Percentiles rank a stretch among this genome's conserved stretches.
These are phyloP conservation scores for Phymanthus crucifer DNA, from an alignment of 92 coral and sea anemone genomes.

Conservation along the genomic window DNA sequence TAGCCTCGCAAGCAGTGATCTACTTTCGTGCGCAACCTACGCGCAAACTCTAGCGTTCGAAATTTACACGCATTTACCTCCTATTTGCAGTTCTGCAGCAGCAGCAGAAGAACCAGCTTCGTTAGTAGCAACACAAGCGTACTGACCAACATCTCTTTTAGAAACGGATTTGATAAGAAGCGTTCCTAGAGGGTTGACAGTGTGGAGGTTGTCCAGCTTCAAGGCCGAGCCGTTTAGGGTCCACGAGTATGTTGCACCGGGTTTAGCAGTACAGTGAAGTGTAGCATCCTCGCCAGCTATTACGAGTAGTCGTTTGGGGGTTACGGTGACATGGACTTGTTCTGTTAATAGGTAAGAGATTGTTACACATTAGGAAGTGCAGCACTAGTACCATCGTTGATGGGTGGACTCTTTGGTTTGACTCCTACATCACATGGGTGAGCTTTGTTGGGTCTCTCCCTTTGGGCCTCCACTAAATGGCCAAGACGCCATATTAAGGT, in stretches of 20 bases:
- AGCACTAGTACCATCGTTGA: too few species aligned
- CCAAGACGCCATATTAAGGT: too few species aligned
- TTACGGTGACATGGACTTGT: slow-evolving; percentile 47
- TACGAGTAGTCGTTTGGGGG: slow-evolving; percentile 57
- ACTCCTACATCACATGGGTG: too few species aligned
- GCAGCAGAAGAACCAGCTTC: slow-evolving; percentile 68
- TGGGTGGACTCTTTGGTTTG: too few species aligned
- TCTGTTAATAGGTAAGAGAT: slow-evolving; percentile 20
- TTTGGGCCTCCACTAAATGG: too few species aligned
- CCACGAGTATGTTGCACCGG: slow-evolving; percentile 74
- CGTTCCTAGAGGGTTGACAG: slow-evolving; percentile 72
- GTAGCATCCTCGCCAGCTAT: slow-evolving; percentile 48
- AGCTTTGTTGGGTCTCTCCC: too few species aligned
- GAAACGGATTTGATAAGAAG: slow-evolving; percentile 52
- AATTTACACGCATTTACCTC: slow-evolving; percentile 49
- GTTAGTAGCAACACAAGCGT: slow-evolving; percentile 75
- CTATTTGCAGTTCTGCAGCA: slow-evolving; percentile 47
- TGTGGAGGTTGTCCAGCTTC: slow-evolving; percentile 56
- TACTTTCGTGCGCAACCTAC: too few species aligned
- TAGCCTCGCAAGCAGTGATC: too few species aligned
- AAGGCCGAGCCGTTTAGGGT: slow-evolving; percentile 61
- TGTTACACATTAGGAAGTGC: not conserved
- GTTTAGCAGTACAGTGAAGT: slow-evolving; percentile 55
- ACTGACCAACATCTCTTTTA: slow-evolving; percentile 67
- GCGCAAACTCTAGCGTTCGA: not conserved